phyloP scores from a whole-genome alignment of 2,797 vertebrate genomes.

The Gadopsis bispinosus region DNA sequence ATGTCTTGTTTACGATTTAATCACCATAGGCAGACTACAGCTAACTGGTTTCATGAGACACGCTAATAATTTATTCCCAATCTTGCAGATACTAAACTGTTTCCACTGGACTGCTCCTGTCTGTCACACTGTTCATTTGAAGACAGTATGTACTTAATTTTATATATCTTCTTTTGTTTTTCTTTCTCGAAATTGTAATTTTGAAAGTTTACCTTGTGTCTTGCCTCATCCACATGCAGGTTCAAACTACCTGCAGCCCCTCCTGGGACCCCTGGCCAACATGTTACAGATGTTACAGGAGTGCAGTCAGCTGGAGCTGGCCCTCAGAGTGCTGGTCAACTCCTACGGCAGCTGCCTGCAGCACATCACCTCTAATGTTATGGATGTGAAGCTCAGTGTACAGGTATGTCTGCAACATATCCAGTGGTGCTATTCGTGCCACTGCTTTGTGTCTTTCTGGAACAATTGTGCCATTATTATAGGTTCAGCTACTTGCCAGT shows the following conservation, averaged over 20 bases:
- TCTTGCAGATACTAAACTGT: slow-evolving; percentile 85
- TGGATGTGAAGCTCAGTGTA: slow-evolving; percentile 83
- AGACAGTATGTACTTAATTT: slow-evolving; percentile 80
- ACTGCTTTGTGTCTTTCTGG: neutral
- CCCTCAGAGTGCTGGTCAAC: slow-evolving; percentile 87
- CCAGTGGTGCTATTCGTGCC: neutral
- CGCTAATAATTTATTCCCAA: slow-evolving; percentile 2
- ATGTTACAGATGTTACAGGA: slow-evolving; percentile 93
- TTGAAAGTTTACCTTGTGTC: slow-evolving; percentile 2
- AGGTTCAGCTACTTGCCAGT: neutral
- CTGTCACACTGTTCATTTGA: slow-evolving; percentile 87
- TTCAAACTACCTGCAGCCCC: slow-evolving; percentile 81
- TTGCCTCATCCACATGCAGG: slow-evolving; percentile 53
- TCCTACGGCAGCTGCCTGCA: slow-evolving; percentile 90
- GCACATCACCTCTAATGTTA: slow-evolving; percentile 88
- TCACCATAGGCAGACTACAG: neutral
- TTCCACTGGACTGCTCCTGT: slow-evolving; percentile 90
- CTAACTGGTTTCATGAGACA: neutral
- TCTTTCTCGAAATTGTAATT: neutral
- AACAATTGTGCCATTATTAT: neutral
- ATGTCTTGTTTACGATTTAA: slow-evolving; percentile 10
- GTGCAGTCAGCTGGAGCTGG: slow-evolving; percentile 92
- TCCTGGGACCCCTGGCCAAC: slow-evolving; percentile 83
- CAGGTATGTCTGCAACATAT: slow-evolving; percentile 81
- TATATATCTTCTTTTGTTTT: neutral